Evolutionary conservation across 2,113 vertebrate species (phyloP).

Genomic region (Origma solitaria): DNA sequence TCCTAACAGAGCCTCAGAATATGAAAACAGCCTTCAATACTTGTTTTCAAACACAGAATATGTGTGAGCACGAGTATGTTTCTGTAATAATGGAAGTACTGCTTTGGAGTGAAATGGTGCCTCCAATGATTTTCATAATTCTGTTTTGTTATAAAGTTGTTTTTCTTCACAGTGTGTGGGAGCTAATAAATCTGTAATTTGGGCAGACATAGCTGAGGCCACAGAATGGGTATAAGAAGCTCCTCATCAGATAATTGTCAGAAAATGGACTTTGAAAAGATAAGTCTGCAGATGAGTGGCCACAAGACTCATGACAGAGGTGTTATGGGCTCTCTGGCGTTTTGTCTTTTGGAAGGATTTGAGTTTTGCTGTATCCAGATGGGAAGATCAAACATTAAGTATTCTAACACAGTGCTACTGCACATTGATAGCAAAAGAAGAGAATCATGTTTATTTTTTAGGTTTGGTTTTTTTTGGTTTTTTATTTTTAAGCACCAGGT

Average conservation of each 20-base stretch:
- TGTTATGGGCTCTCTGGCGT: background rate
- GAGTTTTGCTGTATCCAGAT: background rate
- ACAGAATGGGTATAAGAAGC: background rate
- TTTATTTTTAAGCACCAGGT: background rate
- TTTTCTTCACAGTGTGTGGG: background rate
- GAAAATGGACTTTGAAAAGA: background rate
- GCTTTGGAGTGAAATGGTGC: background rate
- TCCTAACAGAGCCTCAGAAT: background rate
- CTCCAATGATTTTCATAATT: background rate
- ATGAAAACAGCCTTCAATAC: background rate
- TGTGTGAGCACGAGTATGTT: background rate
- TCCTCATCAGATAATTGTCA: background rate
- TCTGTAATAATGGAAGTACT: background rate
- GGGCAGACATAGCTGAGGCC: background rate
- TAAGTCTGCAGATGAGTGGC: background rate
- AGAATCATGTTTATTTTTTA: background rate
- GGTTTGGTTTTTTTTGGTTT: background rate
- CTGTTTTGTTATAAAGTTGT: background rate
- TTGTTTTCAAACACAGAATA: background rate
- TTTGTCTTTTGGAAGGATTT: background rate
- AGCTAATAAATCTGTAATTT: background rate
- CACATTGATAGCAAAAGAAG: background rate
- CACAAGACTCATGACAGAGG: background rate
- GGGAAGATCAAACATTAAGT: background rate
- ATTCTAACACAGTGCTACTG: background rate